A percentile compares a stretch with the other conserved stretches of the same genome.
Evolutionary conservation across 2,888 invertebrate species (phyloP).

Genomic region (Athalia rosae): DNA sequence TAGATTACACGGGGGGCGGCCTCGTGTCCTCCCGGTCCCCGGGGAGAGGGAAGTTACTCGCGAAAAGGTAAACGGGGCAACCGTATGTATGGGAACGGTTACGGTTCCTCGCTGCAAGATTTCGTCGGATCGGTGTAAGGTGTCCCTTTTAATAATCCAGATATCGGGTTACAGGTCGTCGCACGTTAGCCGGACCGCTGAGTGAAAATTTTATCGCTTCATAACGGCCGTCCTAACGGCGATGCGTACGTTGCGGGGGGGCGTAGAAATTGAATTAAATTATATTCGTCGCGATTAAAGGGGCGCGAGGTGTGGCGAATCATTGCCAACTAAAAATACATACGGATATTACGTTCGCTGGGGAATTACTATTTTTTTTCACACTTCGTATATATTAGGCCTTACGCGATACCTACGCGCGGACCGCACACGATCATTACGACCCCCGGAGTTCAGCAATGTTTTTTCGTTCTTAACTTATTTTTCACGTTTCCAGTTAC

Average conservation of each 20-base stretch:
- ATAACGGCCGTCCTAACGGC: too few species aligned
- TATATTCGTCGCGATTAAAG: neutral
- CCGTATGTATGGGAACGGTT: neutral
- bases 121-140: too few species aligned
- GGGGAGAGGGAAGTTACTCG: neutral
- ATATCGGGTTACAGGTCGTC: neutral
- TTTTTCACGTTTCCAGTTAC: slow-evolving; percentile 19
- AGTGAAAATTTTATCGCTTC: neutral
- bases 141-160: neutral
- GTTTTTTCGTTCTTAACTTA: slow-evolving; percentile 41
- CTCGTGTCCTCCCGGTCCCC: too few species aligned
- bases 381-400: slow-evolving; percentile 12
- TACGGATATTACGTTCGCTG: neutral
- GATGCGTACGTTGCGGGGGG: neutral
- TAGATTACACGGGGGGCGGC: too few species aligned
- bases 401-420: slow-evolving; percentile 8
- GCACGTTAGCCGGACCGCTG: neutral
- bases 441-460: slow-evolving; percentile 40
- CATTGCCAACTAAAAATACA: slow-evolving; percentile 29
- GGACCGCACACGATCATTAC: slow-evolving; percentile 21
- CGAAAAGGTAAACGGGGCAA: neutral
- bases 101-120: too few species aligned
- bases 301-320: neutral
- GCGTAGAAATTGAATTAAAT: neutral
- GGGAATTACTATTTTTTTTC: slow-evolving; percentile 18